A percentile compares a stretch with the other conserved stretches of the same genome.
These are phyloP conservation scores for Sinocyclocheilus grahami DNA, from an alignment of 2,113 vertebrate genomes.

Conservation along the genomic window DNA sequence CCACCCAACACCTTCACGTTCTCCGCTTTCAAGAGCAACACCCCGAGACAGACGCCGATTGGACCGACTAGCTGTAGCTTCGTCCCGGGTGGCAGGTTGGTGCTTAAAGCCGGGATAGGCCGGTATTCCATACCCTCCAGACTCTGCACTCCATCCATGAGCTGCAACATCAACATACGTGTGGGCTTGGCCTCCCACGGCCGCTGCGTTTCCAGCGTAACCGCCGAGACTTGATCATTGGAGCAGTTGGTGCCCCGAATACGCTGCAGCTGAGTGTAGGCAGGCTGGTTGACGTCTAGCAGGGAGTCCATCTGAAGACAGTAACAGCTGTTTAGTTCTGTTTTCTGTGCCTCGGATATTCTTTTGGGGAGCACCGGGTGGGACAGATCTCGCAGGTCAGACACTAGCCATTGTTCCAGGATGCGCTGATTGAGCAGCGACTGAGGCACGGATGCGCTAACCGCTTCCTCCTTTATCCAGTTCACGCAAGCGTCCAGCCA, in stretches of 20 bases:
- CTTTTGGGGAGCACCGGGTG: conserved; percentile 82
- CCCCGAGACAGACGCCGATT: conserved; percentile 85
- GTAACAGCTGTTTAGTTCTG: conserved; percentile 83
- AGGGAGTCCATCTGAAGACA: conserved; percentile 93
- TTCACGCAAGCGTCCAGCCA: conserved; percentile 93
- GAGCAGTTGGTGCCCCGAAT: conserved; percentile 80
- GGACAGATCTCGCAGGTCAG: conserved; percentile 89
- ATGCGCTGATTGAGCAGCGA: conserved; percentile 87
- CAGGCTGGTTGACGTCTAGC: conserved; percentile 90
- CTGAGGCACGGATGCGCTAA: conserved; percentile 75
- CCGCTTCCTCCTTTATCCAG: conserved; percentile 88
- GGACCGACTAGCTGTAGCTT: conserved; percentile 89
- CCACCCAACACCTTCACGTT: conserved; percentile 90
- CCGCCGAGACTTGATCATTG: conserved; percentile 87
- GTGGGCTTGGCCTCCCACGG: conserved; percentile 89
- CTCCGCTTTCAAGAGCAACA: conserved; percentile 86
- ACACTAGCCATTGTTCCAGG: conserved; percentile 94
- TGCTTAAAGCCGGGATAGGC: conserved; percentile 79
- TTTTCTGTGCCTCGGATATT: conserved; percentile 79
- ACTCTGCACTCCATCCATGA: conserved; percentile 90
- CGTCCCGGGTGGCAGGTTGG: conserved; percentile 78
- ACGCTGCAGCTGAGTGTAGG: conserved; percentile 89
- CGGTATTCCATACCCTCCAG: conserved; percentile 94
- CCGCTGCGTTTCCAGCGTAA: conserved; percentile 79
- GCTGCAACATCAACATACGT: conserved; percentile 90